phyloP scores from a whole-genome alignment of 23 tunicate genomes.

The Styela plicata region DNA sequence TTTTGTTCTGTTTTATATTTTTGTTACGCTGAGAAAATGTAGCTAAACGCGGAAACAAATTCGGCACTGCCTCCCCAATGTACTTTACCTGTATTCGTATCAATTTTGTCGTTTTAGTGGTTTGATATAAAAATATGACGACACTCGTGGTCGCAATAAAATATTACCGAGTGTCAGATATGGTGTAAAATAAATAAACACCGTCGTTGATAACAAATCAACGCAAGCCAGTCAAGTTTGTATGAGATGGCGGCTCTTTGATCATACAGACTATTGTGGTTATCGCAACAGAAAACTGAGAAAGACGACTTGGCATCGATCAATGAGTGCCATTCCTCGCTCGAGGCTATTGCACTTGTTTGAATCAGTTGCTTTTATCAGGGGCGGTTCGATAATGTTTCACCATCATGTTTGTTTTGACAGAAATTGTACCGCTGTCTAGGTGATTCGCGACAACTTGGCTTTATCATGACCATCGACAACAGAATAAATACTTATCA shows the following conservation, averaged over 20 bases:
- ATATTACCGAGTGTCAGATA: constrained; percentile 1
- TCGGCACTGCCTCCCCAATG: too few relatives aligned
- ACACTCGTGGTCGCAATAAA: neutral
- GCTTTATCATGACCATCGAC: constrained; percentile 26
- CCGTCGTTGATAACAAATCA: constrained; percentile 4
- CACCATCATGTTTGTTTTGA: constrained; percentile 31
- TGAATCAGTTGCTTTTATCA: constrained; percentile 5
- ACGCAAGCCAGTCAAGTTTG: constrained; percentile 4
- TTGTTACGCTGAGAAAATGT: too few relatives aligned
- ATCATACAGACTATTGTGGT: constrained; percentile 27
- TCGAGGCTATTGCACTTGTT: constrained; percentile 12
- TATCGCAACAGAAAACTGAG: constrained; percentile 9
- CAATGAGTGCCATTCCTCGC: constrained; percentile 14
- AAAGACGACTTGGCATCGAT: constrained; percentile 15
- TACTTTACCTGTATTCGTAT: too few relatives aligned
- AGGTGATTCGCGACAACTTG: constrained; percentile 30
- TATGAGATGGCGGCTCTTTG: constrained; percentile 18
- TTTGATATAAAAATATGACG: neutral
- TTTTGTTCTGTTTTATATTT: too few relatives aligned
- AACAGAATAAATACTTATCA: constrained; percentile 11
- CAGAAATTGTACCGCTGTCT: constrained; percentile 15
- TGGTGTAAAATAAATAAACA: constrained; percentile 18
- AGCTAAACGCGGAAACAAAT: too few relatives aligned
- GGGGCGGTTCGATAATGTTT: constrained; percentile 34
- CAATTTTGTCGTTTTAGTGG: neutral